These are phyloP conservation scores for Parnassius glacialis DNA, from an alignment of 2,888 invertebrate species.

Conservation along the genomic window DNA sequence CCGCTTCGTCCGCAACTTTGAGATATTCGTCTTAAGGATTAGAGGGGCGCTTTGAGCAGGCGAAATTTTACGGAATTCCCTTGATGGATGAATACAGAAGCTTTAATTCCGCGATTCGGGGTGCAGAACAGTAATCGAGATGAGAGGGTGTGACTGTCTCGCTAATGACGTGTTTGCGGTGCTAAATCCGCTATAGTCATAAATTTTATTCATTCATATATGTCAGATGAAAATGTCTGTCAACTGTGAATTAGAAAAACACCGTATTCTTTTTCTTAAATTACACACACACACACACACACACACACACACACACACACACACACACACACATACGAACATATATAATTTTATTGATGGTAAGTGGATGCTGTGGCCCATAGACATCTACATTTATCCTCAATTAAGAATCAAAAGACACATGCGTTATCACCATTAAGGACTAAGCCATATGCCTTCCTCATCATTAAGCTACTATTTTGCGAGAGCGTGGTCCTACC, in stretches of 20 bases:
- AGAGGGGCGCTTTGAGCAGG: slow-evolving; percentile 64
- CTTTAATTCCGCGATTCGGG: slow-evolving; percentile 67
- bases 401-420: too few species aligned
- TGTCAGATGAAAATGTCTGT: too few species aligned
- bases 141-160: slow-evolving; percentile 42
- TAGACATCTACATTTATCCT: too few species aligned
- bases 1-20: slow-evolving; percentile 70
- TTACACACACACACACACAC: not conserved
- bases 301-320: not conserved
- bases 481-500: too few species aligned
- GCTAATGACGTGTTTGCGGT: slow-evolving; percentile 49
- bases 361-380: too few species aligned
- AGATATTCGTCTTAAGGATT: slow-evolving; percentile 78
- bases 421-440: too few species aligned
- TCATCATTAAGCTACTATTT: too few species aligned
- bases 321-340: too few species aligned
- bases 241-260: too few species aligned
- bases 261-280: not conserved
- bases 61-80: slow-evolving; percentile 71
- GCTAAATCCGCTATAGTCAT: slow-evolving; percentile 32
- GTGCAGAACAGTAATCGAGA: slow-evolving; percentile 64
- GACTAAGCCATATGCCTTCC: too few species aligned
- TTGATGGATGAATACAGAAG: slow-evolving; percentile 72
- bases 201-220: not conserved
- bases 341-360: too few species aligned